Percentiles rank a stretch among this genome's conserved stretches.
Conservation (phyloP, 2,797 vertebrate genomes). For the Clarias laeviceps region DNA sequence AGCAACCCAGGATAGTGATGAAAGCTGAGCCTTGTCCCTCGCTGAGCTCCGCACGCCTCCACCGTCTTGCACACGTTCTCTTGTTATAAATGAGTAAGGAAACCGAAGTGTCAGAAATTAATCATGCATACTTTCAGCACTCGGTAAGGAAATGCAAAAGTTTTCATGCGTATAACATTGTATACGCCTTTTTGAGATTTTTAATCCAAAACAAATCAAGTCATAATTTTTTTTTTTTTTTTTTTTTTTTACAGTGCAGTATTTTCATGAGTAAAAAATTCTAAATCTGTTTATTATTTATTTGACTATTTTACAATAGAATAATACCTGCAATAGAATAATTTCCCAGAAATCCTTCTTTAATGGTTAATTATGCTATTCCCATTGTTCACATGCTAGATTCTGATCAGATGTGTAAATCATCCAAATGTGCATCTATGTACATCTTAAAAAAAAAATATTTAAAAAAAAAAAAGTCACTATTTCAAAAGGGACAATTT, state of each 20-base stretch:
- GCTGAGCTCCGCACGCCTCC: conserved; percentile 27
- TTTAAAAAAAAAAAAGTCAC: neutral
- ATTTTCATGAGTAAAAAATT: neutral
- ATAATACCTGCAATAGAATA: neutral
- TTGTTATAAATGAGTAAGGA: conserved; percentile 33
- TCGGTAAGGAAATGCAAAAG: neutral
- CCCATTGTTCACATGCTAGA: neutral
- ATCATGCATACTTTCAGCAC: neutral
- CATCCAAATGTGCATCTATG: neutral
- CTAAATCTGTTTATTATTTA: neutral
- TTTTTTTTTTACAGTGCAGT: neutral
- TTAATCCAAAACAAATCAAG: neutral
- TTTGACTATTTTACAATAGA: neutral
- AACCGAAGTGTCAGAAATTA: neutral
- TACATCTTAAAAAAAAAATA: neutral
- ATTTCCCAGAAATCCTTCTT: neutral
- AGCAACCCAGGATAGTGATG: conserved; percentile 21
- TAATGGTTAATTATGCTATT: neutral
- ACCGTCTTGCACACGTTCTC: conserved; percentile 8
- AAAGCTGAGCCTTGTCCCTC: conserved; percentile 52
- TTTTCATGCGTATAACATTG: neutral
- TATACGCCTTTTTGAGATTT: neutral
- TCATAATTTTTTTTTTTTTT: neutral
- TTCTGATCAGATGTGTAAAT: neutral
- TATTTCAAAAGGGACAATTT: too few relatives aligned